Evolutionary conservation across 2,113 vertebrate species (phyloP).

Genomic region (Ophthalmolycus amberensis): DNA sequence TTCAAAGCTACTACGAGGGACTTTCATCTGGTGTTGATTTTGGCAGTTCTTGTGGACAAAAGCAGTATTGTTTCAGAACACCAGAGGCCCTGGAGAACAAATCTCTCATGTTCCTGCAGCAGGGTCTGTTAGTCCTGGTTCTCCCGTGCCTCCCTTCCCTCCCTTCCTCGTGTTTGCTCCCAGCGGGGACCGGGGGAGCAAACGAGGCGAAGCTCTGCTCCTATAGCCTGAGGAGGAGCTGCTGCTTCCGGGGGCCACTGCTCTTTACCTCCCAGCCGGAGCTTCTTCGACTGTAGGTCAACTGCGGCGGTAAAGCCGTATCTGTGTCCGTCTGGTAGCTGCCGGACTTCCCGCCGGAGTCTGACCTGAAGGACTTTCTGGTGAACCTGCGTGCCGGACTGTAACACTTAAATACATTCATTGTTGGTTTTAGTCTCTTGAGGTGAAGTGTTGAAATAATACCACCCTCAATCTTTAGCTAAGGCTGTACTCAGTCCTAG

Average conservation of each 20-base stretch:
- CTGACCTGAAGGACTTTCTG: background rate
- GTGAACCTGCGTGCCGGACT: background rate
- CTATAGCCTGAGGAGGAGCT: too few species aligned
- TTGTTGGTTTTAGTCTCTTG: background rate
- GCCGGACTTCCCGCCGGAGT: too few species aligned
- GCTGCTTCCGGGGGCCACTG: too few species aligned
- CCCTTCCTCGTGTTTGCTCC: background rate
- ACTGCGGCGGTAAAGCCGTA: too few species aligned
- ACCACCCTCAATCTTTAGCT: background rate
- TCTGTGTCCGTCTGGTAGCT: too few species aligned
- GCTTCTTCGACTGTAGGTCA: too few species aligned
- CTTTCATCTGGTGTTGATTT: background rate
- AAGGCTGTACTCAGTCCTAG: background rate
- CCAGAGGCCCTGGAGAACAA: background rate
- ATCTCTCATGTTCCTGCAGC: background rate
- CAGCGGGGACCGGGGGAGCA: too few species aligned
- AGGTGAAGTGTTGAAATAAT: slow-evolving; percentile 11
- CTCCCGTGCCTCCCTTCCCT: background rate
- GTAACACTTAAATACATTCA: background rate
- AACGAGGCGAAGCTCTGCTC: too few species aligned
- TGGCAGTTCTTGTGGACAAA: background rate
- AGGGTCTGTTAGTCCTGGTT: background rate
- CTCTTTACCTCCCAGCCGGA: too few species aligned
- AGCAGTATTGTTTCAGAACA: background rate
- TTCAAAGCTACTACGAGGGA: too few species aligned